Base-by-base conservation (phyloP, 1,140 invertebrate genomes). In the Homalodisca vitripennis region DNA sequence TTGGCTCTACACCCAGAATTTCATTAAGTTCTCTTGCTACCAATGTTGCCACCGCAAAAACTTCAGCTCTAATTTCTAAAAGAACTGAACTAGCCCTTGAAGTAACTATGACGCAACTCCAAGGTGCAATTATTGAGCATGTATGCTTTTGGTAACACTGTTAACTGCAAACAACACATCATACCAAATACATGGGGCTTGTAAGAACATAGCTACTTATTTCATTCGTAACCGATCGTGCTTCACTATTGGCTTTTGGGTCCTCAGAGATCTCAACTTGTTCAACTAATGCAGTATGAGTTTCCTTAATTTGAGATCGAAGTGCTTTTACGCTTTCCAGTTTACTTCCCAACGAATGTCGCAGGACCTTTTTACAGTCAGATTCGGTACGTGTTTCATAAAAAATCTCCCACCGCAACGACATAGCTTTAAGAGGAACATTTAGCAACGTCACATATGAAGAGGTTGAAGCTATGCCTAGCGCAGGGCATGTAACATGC, bases 321-420 rank as follows among this genome's bases (percentile, higher is more conserved):
- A 74, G 69, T 65, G 73, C 65, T 66, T 69, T 76, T 22, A 77
- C 60, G 20, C 68, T 70, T 53, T 75, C 47, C 29, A 77, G 73
- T 73, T 75, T 69, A 63, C 73, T 75, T 71, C 64, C 74, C 77
- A 80, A 55, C 75, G 68, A 47, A 77, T 79, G 20, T 76, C 75
- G 46, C 53, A 72, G 22, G 76, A 66, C 57, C 68, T 71, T 72
- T 79, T 79, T 67, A 77, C 48, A 26, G 74, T 77, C 10, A 78
- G 69, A 48, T 66, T 62, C 70, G 60, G n/a, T n/a, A n/a, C n/a
- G n/a, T n/a, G n/a, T n/a, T n/a, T n/a, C n/a, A n/a, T n/a, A n/a
- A n/a, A n/a, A n/a, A n/a, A n/a, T n/a, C n/a, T n/a, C n/a, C n/a
- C n/a, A n/a, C n/a, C n/a, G n/a, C n/a, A n/a, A n/a, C n/a, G n/a